Evolutionary conservation across 2,888 invertebrate species (phyloP).

Genomic region (Epiblema foenella): DNA sequence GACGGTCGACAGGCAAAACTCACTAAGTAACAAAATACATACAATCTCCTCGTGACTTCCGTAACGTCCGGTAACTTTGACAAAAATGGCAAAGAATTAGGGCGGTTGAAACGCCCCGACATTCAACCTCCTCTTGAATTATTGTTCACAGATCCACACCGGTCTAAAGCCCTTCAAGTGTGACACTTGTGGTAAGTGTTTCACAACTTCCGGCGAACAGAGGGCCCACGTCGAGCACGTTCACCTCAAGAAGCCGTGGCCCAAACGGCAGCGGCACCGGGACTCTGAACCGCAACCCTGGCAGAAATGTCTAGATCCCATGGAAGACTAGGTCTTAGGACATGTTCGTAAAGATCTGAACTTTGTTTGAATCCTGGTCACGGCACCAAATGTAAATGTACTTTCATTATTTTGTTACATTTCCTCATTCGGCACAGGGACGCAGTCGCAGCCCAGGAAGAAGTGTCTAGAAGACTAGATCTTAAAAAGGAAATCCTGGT

Average conservation of each 20-base stretch:
- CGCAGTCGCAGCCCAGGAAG: conserved; percentile 31
- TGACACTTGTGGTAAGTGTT: conserved; percentile 68
- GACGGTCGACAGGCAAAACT: too few species aligned
- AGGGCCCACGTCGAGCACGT: conserved; percentile 75
- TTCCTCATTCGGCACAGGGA: conserved; percentile 45
- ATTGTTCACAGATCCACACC: conserved; percentile 68
- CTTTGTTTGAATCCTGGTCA: conserved; percentile 14
- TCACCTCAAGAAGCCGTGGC: conserved; percentile 79
- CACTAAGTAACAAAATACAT: too few species aligned
- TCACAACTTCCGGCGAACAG: conserved; percentile 74
- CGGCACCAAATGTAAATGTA: conserved; percentile 5
- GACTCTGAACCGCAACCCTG: conserved; percentile 32
- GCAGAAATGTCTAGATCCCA: conserved; percentile 24
- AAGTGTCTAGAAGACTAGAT: conserved; percentile 10
- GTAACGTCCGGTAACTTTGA: too few species aligned
- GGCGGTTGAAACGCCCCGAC: too few species aligned
- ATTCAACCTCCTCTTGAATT: background rate
- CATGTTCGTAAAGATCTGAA: too few species aligned
- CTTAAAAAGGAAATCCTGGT: background rate
- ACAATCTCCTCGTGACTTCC: too few species aligned
- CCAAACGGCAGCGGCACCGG: conserved; percentile 60
- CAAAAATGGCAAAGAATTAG: too few species aligned
- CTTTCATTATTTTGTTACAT: too few species aligned
- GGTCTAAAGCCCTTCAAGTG: conserved; percentile 70
- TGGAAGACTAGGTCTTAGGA: background rate